Conservation (phyloP, 2,113 vertebrate species). For the Pomatorhinus ruficollis region DNA sequence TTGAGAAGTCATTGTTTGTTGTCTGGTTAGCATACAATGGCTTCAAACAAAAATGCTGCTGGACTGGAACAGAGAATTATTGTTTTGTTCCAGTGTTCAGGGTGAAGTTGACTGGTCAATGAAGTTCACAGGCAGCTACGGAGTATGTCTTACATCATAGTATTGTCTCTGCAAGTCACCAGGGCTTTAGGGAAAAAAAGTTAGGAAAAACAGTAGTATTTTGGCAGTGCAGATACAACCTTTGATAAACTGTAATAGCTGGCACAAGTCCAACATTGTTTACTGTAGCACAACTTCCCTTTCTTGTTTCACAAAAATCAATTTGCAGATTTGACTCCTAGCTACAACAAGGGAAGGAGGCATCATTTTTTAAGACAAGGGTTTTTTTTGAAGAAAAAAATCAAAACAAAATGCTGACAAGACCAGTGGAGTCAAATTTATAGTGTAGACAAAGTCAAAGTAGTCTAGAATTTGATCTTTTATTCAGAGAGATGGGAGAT, state of each 20-base stretch:
- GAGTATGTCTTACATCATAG: background rate
- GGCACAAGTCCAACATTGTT: background rate
- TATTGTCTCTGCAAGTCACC: background rate
- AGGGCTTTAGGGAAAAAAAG: background rate
- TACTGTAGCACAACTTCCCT: background rate
- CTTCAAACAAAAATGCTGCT: background rate
- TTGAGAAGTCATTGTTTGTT: constrained; percentile 17
- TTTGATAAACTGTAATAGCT: background rate
- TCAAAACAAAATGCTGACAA: background rate
- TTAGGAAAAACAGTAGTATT: background rate
- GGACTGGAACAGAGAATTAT: background rate
- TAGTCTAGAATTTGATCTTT: background rate
- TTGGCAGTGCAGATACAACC: background rate
- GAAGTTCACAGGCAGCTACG: background rate
- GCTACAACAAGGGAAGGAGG: background rate
- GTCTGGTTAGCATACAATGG: background rate
- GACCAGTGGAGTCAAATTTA: background rate
- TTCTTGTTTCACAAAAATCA: background rate
- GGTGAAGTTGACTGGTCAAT: background rate
- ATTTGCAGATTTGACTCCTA: background rate
- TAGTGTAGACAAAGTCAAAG: background rate
- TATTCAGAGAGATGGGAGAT: background rate
- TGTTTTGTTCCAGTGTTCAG: background rate
- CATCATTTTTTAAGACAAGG: background rate
- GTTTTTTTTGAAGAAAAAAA: background rate